Evolutionary conservation across 2,113 vertebrate genomes (phyloP).

Genomic region (Albula glossodonta): DNA sequence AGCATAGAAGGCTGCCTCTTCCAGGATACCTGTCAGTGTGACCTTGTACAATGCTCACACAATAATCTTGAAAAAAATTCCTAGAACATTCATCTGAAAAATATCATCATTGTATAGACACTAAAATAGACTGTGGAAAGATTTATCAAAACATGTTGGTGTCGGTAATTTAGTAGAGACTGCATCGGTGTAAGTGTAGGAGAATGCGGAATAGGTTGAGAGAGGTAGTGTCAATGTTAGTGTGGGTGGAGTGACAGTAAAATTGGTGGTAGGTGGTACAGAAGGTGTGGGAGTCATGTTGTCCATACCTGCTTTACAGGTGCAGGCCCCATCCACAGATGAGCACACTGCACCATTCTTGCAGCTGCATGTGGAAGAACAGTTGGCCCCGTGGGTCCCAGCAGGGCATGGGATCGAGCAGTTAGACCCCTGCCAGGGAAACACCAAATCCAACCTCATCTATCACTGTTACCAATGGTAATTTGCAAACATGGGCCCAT

Average conservation of each 20-base stretch:
- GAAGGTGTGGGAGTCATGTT: neutral
- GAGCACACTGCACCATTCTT: conserved; percentile 86
- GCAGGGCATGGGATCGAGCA: conserved; percentile 80
- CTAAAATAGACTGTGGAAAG: no score
- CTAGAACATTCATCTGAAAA: no score
- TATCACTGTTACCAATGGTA: no score
- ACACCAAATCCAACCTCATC: neutral
- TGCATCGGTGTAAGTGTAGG: neutral
- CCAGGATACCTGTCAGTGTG: no score
- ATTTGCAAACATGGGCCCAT: neutral
- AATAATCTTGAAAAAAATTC: no score
- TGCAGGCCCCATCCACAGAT: conserved; percentile 88
- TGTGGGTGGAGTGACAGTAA: neutral
- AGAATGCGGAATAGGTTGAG: no score
- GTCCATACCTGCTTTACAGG: conserved; percentile 84
- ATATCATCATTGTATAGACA: no score
- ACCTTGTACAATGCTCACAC: no score
- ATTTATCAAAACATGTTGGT: neutral
- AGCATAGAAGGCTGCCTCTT: no score
- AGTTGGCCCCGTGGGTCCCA: conserved; percentile 83
- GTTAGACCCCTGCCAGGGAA: conserved; percentile 68
- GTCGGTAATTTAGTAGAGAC: neutral
- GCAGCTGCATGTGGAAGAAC: conserved; percentile 84
- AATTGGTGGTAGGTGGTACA: neutral
- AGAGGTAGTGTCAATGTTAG: neutral